Base-by-base conservation (phyloP, 2,888 invertebrate species). In the Pelosia muscerda region DNA sequence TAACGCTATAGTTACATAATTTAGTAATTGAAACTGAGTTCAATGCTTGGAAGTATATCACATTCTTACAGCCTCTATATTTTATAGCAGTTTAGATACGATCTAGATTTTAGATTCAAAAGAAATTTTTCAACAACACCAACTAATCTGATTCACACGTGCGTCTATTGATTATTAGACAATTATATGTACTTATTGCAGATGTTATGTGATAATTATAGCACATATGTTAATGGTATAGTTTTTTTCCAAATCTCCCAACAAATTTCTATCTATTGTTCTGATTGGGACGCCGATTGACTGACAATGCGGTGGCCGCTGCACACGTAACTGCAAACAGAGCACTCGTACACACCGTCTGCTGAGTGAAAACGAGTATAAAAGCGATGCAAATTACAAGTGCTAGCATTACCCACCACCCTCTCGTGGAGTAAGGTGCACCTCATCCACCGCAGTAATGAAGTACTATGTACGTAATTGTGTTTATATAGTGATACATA, bases 351-450 rank as follows among this genome's bases (percentile, higher is more conserved):
- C 82, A 82, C 85, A 72, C 82, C 77, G 76, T 71, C 74, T 72
- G 83, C 77, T 88, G 84, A 91, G 94, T 90, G 95, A 95, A 94
- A 94, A 90, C 79, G 90, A 85, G 91, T 95, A 95, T 95, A 95
- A 87, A 95, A 93, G 90, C 94, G 91, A 94, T 94, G 94, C 92
- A 95, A 94, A 93, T 95, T 89, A 86, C 90, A 87, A 90, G 79
- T 87, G 88, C 87, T 84, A 78, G 91, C 95, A 95, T 91, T 92
- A 94, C 87, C 89, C 81, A 90, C 92, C 85, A 93, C 92, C 91
- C 91, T 91, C 86, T 86, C 89, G 89, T 81, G 86, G 87, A 90
- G 91, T 83, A 82, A 83, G 86, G 89, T 88, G 85, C 87, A 85
- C 83, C 78, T 75, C 84, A 82, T 79, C 74, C 72, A 81, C 71